These are phyloP conservation scores for Mesochorus sp. DNA, from an alignment of 2,888 invertebrate genomes.

Conservation along the genomic window DNA sequence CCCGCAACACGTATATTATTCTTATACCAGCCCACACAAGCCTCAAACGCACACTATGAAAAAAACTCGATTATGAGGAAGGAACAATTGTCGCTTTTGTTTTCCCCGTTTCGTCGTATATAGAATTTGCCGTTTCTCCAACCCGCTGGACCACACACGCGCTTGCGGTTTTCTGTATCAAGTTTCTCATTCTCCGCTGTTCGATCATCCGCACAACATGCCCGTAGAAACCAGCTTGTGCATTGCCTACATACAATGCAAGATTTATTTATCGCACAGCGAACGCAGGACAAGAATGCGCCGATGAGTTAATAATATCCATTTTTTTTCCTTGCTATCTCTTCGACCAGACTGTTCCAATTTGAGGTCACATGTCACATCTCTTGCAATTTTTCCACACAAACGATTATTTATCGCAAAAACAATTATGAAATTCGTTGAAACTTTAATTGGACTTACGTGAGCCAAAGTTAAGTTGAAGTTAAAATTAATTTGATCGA, in stretches of 20 bases:
- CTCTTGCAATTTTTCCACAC: neutral
- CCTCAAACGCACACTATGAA: neutral
- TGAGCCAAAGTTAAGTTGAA: neutral
- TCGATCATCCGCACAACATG: constrained; percentile 9
- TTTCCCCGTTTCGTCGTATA: constrained; percentile 17
- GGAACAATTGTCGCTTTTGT: constrained; percentile 56
- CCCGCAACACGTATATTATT: constrained; percentile 48
- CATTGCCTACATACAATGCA: constrained; percentile 18
- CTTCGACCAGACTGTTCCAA: neutral
- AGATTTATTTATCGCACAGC: constrained; percentile 36
- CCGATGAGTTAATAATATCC: constrained; percentile 30
- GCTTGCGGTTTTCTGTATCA: constrained; percentile 20
- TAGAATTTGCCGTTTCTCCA: constrained; percentile 31
- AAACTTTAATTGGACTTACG: neutral
- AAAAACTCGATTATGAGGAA: constrained; percentile 40
- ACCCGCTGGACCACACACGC: constrained; percentile 29
- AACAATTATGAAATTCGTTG: neutral
- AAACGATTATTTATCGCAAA: neutral
- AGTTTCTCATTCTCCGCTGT: constrained; percentile 24
- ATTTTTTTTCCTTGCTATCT: constrained; percentile 7
- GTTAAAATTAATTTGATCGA: too few relatives aligned
- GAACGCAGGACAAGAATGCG: neutral
- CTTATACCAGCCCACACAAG: neutral
- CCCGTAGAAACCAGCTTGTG: constrained; percentile 1
- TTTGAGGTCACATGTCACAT: neutral